Percentiles rank a stretch among this genome's conserved stretches.
Evolutionary conservation across 2,888 invertebrate species (phyloP).

Genomic region (Pammene fasciana): DNA sequence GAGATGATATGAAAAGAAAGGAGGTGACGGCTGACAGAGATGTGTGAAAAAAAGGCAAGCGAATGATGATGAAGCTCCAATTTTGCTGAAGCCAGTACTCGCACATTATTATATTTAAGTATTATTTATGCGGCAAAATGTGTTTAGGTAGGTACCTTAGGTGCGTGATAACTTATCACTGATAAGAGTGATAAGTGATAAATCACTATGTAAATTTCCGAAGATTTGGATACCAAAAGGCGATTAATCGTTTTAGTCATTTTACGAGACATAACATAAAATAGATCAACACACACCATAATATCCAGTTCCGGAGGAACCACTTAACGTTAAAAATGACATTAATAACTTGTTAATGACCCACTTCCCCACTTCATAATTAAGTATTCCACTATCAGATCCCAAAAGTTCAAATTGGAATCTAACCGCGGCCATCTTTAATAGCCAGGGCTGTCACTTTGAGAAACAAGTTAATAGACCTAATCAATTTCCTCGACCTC

Average conservation of each 20-base stretch:
- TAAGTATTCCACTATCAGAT: constrained; percentile 43
- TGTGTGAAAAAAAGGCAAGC: too few species aligned
- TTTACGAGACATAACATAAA: constrained; percentile 8
- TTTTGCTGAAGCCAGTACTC: too few species aligned
- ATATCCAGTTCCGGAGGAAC: constrained; percentile 40
- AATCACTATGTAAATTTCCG: not conserved
- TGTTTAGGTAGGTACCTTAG: too few species aligned
- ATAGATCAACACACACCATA: constrained; percentile 20
- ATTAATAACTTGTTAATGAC: constrained; percentile 43
- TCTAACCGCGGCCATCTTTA: constrained; percentile 54
- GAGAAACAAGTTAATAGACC: constrained; percentile 69
- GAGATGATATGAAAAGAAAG: too few species aligned
- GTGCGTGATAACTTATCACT: too few species aligned
- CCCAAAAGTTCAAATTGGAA: constrained; percentile 45
- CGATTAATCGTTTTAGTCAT: constrained; percentile 22
- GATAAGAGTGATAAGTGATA: too few species aligned
- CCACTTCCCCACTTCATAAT: constrained; percentile 33
- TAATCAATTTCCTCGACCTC: constrained; percentile 69
- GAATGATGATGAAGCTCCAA: too few species aligned
- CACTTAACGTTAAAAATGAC: constrained; percentile 40
- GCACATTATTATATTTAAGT: too few species aligned
- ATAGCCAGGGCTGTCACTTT: constrained; percentile 65
- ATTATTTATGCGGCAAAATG: too few species aligned
- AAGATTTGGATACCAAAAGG: not conserved
- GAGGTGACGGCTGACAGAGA: too few species aligned